These are phyloP conservation scores for Callospermophilus lateralis DNA, from an alignment of 2,113 vertebrate genomes.

Conservation along the genomic window DNA sequence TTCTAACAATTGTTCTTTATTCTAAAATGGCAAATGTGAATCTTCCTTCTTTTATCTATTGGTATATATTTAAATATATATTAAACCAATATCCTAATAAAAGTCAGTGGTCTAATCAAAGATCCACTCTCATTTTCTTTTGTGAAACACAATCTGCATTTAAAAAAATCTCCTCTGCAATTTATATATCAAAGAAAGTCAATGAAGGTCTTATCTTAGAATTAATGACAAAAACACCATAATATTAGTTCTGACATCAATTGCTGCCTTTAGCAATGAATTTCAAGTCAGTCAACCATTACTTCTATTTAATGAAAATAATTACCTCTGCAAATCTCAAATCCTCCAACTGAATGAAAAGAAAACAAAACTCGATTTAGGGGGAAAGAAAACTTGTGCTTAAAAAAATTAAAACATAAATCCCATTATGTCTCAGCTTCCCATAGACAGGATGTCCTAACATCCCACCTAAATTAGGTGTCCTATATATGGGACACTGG, in stretches of 20 bases:
- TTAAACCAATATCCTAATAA: constrained; percentile 16
- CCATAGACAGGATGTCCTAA: too few relatives aligned
- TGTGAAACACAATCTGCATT: not conserved
- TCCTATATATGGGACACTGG: too few relatives aligned
- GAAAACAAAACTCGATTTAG: not conserved
- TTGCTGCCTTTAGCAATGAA: constrained; percentile 26
- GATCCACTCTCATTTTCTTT: not conserved
- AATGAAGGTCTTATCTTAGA: constrained; percentile 45
- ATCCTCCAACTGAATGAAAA: not conserved
- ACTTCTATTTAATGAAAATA: constrained; percentile 71
- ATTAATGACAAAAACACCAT: constrained; percentile 58
- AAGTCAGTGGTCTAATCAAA: constrained; percentile 15
- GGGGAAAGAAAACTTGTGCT: not conserved
- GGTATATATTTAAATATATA: constrained; percentile 23
- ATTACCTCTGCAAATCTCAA: constrained; percentile 49
- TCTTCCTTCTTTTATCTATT: not conserved
- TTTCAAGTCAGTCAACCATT: constrained; percentile 52
- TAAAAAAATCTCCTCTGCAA: not conserved
- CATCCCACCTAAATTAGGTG: too few relatives aligned
- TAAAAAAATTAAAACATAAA: not conserved
- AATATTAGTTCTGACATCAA: constrained; percentile 62
- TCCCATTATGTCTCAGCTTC: too few relatives aligned
- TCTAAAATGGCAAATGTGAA: not conserved
- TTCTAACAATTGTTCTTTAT: constrained; percentile 11
- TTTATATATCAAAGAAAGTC: constrained; percentile 37